A percentile compares a stretch with the other conserved stretches of the same genome.
These are phyloP conservation scores for Agriopis marginaria DNA, from an alignment of 2,888 invertebrate species.

Conservation along the genomic window DNA sequence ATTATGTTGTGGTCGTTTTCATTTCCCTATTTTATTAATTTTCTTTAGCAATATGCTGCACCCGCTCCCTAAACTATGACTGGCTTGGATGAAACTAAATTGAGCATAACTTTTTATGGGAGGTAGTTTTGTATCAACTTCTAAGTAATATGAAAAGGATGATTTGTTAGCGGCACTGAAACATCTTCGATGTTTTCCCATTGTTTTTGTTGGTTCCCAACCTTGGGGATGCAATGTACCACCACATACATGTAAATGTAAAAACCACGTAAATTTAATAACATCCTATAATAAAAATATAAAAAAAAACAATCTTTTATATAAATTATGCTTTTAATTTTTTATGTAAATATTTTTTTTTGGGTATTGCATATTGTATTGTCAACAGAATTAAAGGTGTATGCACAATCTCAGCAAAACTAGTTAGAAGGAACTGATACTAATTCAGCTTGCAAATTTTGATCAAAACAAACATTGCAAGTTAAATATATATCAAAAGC, in stretches of 20 bases:
- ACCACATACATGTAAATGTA: background rate
- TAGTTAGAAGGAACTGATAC: too few species aligned
- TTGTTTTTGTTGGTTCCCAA: background rate
- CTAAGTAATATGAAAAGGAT: conserved; percentile 57
- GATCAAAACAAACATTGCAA: too few species aligned
- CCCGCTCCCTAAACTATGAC: conserved; percentile 76
- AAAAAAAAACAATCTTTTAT: too few species aligned
- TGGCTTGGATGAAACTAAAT: conserved; percentile 74
- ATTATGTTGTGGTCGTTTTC: conserved; percentile 46
- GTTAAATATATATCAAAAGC: too few species aligned
- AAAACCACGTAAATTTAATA: background rate
- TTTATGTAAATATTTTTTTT: too few species aligned
- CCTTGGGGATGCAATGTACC: background rate
- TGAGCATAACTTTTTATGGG: conserved; percentile 79
- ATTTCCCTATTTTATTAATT: conserved; percentile 75
- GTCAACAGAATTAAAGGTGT: too few species aligned
- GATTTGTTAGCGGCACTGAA: conserved; percentile 20
- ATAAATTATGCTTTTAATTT: too few species aligned
- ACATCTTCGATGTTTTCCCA: conserved; percentile 5
- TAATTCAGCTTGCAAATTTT: too few species aligned
- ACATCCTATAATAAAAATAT: too few species aligned
- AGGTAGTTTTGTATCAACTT: conserved; percentile 69
- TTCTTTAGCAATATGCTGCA: conserved; percentile 80
- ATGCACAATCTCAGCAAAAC: too few species aligned
- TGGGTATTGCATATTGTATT: too few species aligned